A percentile compares a stretch with the other conserved stretches of the same genome.
Evolutionary conservation across 1,140 invertebrate genomes (phyloP).

Genomic region (Diploscapter pachys): DNA sequence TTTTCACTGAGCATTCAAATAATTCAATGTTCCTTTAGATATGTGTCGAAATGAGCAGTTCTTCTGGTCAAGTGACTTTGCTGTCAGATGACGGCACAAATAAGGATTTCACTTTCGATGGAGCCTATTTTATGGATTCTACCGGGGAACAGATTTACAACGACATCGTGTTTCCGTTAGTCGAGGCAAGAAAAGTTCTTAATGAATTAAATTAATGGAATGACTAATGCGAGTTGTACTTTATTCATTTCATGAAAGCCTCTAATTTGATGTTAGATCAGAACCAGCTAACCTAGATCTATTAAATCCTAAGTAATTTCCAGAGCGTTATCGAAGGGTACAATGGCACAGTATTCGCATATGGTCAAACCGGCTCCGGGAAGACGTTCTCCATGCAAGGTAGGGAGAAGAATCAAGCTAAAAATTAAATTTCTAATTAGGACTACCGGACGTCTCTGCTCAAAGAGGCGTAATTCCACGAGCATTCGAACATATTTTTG

Average conservation of each 20-base stretch:
- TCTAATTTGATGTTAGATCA: too few relatives aligned
- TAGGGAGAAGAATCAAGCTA: constrained; percentile 59
- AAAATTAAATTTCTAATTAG: constrained; percentile 5
- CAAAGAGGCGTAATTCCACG: constrained; percentile 76
- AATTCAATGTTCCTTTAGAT: constrained; percentile 64
- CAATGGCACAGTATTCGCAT: constrained; percentile 67
- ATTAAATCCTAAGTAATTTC: constrained; percentile 28
- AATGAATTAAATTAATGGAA: background rate
- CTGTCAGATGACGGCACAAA: constrained; percentile 66
- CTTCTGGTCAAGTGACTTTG: constrained; percentile 65
- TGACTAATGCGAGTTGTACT: constrained; percentile 9
- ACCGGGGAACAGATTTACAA: constrained; percentile 71
- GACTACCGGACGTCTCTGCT: constrained; percentile 54
- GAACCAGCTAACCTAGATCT: background rate
- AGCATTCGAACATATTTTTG: constrained; percentile 87
- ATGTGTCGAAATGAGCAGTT: constrained; percentile 71
- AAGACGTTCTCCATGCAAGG: constrained; percentile 68
- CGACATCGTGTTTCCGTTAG: constrained; percentile 70
- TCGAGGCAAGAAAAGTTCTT: constrained; percentile 64
- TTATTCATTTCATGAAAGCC: constrained; percentile 6
- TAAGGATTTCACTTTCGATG: constrained; percentile 76
- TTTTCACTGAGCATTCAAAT: constrained; percentile 11
- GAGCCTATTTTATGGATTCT: constrained; percentile 67
- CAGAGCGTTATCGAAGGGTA: constrained; percentile 69
- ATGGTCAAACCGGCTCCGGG: constrained; percentile 66